phyloP scores from a whole-genome alignment of 2,888 invertebrate genomes.

The Patella depressa region DNA sequence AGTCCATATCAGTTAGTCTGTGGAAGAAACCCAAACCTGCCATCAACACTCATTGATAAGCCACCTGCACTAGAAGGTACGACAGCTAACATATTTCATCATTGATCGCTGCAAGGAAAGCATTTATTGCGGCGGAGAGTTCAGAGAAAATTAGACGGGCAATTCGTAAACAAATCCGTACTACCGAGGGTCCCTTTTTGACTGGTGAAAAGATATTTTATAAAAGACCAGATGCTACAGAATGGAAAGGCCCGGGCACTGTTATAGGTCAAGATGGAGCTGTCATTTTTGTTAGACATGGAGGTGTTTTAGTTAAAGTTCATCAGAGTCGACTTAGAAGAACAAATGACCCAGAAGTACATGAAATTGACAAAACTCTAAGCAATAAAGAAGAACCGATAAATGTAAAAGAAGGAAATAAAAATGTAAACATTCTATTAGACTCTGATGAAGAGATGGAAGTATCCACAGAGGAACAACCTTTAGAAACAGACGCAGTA shows the following conservation, averaged over 20 bases:
- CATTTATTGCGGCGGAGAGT: slow-evolving; percentile 18
- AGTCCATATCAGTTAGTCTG: slow-evolving; percentile 26
- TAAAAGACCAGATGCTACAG: slow-evolving; percentile 12
- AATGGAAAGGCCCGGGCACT: slow-evolving; percentile 14
- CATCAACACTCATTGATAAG: slow-evolving; percentile 21
- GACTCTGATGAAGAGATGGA: slow-evolving; percentile 2
- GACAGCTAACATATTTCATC: slow-evolving; percentile 23
- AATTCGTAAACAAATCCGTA: slow-evolving; percentile 14
- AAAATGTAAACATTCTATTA: neutral
- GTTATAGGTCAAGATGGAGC: slow-evolving; percentile 12
- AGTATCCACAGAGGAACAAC: neutral
- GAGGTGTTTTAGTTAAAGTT: neutral
- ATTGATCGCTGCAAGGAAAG: slow-evolving; percentile 18
- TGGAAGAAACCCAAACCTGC: slow-evolving; percentile 27
- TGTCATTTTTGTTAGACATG: slow-evolving; percentile 16
- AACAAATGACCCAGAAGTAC: slow-evolving; percentile 5
- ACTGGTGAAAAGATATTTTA: slow-evolving; percentile 15
- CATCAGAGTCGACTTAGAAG: slow-evolving; percentile 13
- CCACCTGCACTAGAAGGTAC: slow-evolving; percentile 25
- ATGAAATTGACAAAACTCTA: neutral
- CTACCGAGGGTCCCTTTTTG: neutral
- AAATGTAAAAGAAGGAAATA: neutral
- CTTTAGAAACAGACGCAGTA: neutral
- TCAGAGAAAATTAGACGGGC: slow-evolving; percentile 16
- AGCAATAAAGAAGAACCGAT: neutral